Evolutionary conservation across 2,888 invertebrate species (phyloP).

Genomic region (Eilema caniola): DNA sequence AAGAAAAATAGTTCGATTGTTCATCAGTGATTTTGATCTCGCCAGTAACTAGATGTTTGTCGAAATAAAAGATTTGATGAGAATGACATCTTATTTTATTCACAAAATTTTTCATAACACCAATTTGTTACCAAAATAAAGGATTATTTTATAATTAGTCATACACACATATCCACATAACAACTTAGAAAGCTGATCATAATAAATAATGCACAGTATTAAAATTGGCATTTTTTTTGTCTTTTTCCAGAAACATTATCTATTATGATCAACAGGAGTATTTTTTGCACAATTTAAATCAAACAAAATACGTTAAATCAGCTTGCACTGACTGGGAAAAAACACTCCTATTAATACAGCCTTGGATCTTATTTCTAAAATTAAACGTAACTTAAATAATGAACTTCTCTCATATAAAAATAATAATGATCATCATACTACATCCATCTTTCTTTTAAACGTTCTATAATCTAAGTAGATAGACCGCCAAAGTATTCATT

Average conservation of each 20-base stretch:
- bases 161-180: conserved; percentile 81
- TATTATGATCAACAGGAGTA: conserved; percentile 75
- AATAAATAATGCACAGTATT: conserved; percentile 64
- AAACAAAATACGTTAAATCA: conserved; percentile 64
- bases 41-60: conserved; percentile 26
- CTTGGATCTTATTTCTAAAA: conserved; percentile 84
- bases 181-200: conserved; percentile 74
- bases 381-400: conserved; percentile 83
- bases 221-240: conserved; percentile 55
- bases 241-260: conserved; percentile 59
- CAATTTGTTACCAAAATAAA: conserved; percentile 86
- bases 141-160: conserved; percentile 83
- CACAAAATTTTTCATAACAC: conserved; percentile 85
- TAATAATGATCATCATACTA: conserved; percentile 78
- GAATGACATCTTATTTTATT: conserved; percentile 86
- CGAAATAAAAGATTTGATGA: conserved; percentile 52
- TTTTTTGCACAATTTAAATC: conserved; percentile 72
- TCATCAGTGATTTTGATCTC: neutral
- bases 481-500: conserved; percentile 80
- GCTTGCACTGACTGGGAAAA: conserved; percentile 66
- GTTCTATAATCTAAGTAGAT: conserved; percentile 79
- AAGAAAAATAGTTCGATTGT: conserved; percentile 63
- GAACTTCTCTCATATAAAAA: conserved; percentile 85
- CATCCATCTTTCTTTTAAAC: conserved; percentile 66
- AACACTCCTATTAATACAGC: conserved; percentile 85